Evolutionary conservation across 2,888 invertebrate species (phyloP).

Genomic region (Cataglyphis altisquamis): DNA sequence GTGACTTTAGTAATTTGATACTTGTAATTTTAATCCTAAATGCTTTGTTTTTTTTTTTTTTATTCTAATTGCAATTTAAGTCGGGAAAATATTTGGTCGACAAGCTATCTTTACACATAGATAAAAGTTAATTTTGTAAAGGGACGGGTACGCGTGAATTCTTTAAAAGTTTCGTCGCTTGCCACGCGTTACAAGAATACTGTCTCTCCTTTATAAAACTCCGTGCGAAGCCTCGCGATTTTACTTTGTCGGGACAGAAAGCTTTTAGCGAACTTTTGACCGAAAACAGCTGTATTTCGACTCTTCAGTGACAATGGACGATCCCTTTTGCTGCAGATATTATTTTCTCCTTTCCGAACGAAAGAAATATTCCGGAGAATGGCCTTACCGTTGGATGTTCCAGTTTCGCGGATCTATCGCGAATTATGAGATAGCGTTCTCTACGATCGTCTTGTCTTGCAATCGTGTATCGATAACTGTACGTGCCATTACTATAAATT

Average conservation of each 20-base stretch:
- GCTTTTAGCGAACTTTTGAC: conserved; percentile 38
- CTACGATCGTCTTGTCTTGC: conserved; percentile 16
- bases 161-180: conserved; percentile 3
- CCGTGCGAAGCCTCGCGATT: conserved; percentile 13
- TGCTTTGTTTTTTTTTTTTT: neutral
- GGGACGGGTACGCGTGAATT: neutral
- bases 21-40: neutral
- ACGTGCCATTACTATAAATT: conserved; percentile 46
- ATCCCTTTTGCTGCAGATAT: neutral
- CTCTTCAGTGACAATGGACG: conserved; percentile 20
- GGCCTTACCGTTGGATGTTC: conserved; percentile 71
- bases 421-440: conserved; percentile 56
- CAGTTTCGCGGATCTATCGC: conserved; percentile 65
- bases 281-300: conserved; percentile 6
- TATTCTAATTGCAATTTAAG: neutral
- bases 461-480: conserved; percentile 65
- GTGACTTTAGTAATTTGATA: neutral
- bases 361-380: conserved; percentile 28
- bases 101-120: neutral
- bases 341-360: conserved; percentile 33
- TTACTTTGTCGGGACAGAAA: conserved; percentile 20
- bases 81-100: neutral
- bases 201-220: neutral
- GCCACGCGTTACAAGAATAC: neutral
- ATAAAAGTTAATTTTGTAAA: conserved; percentile 26